Conservation (phyloP, 2,113 vertebrate genomes). For the Ceyx margarethae region DNA sequence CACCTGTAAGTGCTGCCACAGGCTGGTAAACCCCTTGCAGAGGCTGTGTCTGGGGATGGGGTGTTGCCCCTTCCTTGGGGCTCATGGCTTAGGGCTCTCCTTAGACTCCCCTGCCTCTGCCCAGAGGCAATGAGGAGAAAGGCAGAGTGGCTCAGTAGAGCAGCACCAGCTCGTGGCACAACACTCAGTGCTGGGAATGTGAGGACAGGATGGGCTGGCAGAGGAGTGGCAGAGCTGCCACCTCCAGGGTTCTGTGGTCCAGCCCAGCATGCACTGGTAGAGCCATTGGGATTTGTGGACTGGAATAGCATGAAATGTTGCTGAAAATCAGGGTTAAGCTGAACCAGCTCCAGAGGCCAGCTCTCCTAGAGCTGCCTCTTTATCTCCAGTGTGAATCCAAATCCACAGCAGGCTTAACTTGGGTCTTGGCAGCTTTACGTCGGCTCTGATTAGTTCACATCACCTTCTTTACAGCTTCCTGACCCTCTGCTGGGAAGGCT, state of each 20-base stretch:
- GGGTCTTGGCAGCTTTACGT: slow-evolving; percentile 31
- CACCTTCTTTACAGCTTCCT: neutral
- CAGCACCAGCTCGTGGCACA: neutral
- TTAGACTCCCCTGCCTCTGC: neutral
- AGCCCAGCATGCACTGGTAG: neutral
- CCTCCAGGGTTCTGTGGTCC: neutral
- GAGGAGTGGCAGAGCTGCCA: neutral
- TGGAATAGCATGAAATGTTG: slow-evolving; percentile 52
- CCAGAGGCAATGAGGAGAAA: neutral
- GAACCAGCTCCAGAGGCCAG: neutral
- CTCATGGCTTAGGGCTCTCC: neutral
- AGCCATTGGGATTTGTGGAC: neutral
- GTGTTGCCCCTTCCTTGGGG: neutral
- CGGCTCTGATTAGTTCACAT: slow-evolving; percentile 34
- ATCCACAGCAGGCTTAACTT: slow-evolving; percentile 40
- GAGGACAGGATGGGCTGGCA: neutral
- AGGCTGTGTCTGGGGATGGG: neutral
- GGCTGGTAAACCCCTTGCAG: neutral
- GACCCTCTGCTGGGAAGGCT: neutral
- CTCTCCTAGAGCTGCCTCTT: neutral
- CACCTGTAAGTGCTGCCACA: rapidly evolving
- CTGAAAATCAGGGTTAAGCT: slow-evolving; percentile 55
- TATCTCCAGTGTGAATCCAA: slow-evolving; percentile 51
- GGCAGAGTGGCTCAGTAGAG: rapidly evolving
- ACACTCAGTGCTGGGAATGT: neutral